Evolutionary conservation across 2,888 invertebrate genomes (phyloP).

Genomic region (Drepana falcataria): DNA sequence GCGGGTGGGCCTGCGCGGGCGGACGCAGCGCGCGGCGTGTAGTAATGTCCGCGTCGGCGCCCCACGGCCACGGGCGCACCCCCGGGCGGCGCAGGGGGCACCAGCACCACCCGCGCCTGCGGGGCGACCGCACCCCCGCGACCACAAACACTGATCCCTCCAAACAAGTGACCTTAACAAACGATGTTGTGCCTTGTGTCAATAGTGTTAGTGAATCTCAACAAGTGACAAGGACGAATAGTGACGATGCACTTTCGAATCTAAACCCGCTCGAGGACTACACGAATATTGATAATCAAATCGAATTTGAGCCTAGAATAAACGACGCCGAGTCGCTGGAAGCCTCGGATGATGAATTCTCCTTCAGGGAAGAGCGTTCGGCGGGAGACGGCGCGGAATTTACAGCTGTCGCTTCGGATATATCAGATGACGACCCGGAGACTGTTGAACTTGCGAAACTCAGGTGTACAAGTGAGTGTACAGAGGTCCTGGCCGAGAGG

Average conservation of each 20-base stretch:
- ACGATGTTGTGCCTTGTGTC: constrained; percentile 76
- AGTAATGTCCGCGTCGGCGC: constrained; percentile 79
- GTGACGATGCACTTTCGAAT: constrained; percentile 79
- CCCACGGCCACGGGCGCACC: constrained; percentile 79
- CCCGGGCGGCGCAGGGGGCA: constrained; percentile 83
- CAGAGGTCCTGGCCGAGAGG: constrained; percentile 92
- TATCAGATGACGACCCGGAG: constrained; percentile 85
- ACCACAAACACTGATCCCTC: constrained; percentile 66
- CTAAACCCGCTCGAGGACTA: constrained; percentile 56
- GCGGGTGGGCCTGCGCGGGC: constrained; percentile 78
- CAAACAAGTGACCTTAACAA: constrained; percentile 73
- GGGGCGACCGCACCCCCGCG: constrained; percentile 78
- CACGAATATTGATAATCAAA: constrained; percentile 60
- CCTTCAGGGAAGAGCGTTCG: constrained; percentile 62
- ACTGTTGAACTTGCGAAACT: constrained; percentile 89
- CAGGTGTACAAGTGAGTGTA: constrained; percentile 92
- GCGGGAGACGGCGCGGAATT: constrained; percentile 71
- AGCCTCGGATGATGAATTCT: constrained; percentile 68
- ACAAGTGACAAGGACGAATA: constrained; percentile 75
- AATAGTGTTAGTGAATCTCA: constrained; percentile 78
- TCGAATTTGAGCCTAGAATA: constrained; percentile 55
- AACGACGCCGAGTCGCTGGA: constrained; percentile 50
- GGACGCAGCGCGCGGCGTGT: constrained; percentile 61
- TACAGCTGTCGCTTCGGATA: constrained; percentile 46
- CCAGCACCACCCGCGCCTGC: constrained; percentile 86